These are phyloP conservation scores for Oreochromis tanganicae DNA, from an alignment of 2,113 vertebrate species.

Conservation along the genomic window DNA sequence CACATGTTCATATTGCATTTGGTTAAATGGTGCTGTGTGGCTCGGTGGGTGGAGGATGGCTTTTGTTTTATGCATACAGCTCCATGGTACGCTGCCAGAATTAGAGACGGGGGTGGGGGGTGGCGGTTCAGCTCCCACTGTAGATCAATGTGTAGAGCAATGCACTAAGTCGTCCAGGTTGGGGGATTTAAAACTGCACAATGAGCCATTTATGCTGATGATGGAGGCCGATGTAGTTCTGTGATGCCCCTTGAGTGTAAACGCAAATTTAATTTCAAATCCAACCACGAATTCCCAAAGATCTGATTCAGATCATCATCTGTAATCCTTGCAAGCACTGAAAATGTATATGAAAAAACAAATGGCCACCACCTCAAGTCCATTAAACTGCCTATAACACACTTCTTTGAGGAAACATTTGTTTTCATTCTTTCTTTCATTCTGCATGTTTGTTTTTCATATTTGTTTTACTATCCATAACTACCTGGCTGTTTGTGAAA, in stretches of 20 bases:
- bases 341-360: not conserved
- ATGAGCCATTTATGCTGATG: not conserved
- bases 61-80: not conserved
- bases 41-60: not conserved
- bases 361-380: not conserved
- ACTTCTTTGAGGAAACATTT: not conserved
- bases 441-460: not conserved
- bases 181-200: slow-evolving; percentile 14
- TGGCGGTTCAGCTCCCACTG: not conserved
- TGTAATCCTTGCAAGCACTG: not conserved
- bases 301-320: not conserved
- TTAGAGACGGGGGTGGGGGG: not conserved
- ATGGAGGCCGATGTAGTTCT: not conserved
- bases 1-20: slow-evolving; percentile 18
- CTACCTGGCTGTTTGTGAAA: not conserved
- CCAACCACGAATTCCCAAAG: not conserved
- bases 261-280: not conserved
- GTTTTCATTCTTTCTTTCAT: not conserved
- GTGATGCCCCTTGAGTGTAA: not conserved
- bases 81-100: not conserved
- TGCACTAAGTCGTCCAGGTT: slow-evolving; percentile 9
- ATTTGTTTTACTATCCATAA: not conserved
- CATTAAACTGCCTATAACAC: accelerated
- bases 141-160: not conserved
- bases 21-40: not conserved